phyloP scores from a whole-genome alignment of 1,140 invertebrate species.

The Hesperophylax magnus region DNA sequence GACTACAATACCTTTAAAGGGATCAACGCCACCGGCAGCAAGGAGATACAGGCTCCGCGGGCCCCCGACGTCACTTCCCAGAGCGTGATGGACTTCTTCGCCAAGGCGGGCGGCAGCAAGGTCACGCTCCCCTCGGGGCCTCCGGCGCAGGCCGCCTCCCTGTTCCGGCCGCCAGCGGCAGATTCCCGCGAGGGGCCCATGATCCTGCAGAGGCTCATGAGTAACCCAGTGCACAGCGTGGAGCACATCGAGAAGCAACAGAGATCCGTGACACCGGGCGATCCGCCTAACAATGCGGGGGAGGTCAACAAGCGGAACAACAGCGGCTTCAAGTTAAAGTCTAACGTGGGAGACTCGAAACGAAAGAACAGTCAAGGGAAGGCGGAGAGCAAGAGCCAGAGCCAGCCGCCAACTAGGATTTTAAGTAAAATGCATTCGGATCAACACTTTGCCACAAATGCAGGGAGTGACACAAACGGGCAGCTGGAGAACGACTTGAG shows the following conservation, averaged over 20 bases:
- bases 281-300: conserved; percentile 21
- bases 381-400: conserved; percentile 53
- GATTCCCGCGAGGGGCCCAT: conserved; percentile 69
- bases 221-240: conserved; percentile 84
- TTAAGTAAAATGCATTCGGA: conserved; percentile 59
- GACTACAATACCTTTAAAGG: conserved; percentile 78
- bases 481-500: conserved; percentile 70
- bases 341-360: conserved; percentile 64
- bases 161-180: conserved; percentile 65
- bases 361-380: conserved; percentile 61
- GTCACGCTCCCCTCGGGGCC: conserved; percentile 70
- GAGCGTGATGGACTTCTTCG: conserved; percentile 89
- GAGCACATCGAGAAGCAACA: conserved; percentile 93
- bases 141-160: conserved; percentile 67
- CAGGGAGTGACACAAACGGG: conserved; percentile 63
- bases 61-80: conserved; percentile 76
- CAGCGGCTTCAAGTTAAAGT: conserved; percentile 67
- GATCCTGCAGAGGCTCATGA: conserved; percentile 81
- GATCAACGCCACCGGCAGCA: conserved; percentile 57
- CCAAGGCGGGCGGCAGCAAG: conserved; percentile 80
- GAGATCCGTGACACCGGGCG: conserved; percentile 77
- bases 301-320: conserved; percentile 58
- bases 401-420: conserved; percentile 60
- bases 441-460: conserved; percentile 59
- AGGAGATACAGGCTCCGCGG: conserved; percentile 62